Percentiles rank a stretch among this genome's conserved stretches.
Conservation (phyloP, 2,888 invertebrate genomes). For the Salticus scenicus region DNA sequence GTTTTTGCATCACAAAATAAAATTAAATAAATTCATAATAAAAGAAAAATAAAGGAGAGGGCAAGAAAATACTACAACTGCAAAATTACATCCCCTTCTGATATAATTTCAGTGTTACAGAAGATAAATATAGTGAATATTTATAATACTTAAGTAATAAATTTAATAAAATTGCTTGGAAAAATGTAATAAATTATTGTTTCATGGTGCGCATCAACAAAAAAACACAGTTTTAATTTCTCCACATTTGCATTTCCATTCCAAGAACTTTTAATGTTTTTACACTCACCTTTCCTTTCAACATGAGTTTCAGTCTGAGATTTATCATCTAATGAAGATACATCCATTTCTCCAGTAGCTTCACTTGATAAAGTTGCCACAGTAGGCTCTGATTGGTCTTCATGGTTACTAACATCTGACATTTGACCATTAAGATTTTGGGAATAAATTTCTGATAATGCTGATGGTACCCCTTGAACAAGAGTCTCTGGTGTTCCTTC, state of each 20-base stretch:
- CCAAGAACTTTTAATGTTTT: not conserved
- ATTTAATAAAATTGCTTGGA: no score
- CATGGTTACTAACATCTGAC: slow-evolving; percentile 72
- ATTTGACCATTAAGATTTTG: slow-evolving; percentile 72
- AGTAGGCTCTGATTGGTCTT: slow-evolving; percentile 72
- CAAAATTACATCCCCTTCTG: no score
- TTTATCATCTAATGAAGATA: slow-evolving; percentile 67
- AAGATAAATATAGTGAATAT: no score
- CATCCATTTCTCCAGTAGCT: slow-evolving; percentile 62
- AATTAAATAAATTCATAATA: no score
- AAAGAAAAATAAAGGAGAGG: no score
- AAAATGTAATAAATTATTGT: no score
- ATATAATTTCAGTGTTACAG: no score
- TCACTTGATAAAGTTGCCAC: slow-evolving; percentile 65
- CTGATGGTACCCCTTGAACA: slow-evolving; percentile 51
- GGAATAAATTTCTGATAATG: slow-evolving; percentile 46
- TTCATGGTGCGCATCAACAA: no score
- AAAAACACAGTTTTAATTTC: no score
- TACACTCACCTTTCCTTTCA: slow-evolving; percentile 70
- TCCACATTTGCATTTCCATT: not conserved
- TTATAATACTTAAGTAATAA: no score
- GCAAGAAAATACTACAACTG: no score
- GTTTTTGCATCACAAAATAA: no score
- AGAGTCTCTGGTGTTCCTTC: slow-evolving; percentile 57
- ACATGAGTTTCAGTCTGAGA: slow-evolving; percentile 68